Base-by-base conservation (phyloP, 30 jellyfish, hydroid and myxozoan genomes). In the Aurelia sp. region DNA sequence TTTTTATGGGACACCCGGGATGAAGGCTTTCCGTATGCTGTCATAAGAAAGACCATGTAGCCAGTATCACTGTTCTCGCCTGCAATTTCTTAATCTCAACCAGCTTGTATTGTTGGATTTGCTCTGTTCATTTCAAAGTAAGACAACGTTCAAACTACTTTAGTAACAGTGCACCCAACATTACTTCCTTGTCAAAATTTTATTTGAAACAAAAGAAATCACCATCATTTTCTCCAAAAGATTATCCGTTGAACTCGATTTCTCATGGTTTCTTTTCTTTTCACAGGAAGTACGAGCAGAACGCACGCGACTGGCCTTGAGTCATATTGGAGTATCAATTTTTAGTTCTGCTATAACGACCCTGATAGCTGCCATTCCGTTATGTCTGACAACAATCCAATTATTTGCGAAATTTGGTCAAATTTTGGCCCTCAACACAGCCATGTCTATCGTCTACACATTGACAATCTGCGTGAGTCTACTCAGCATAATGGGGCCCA, bases 291-390 rank as follows among this genome's bases (percentile, higher is more conserved):
- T 80, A 22, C 88, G 96, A n/a, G 63, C 24, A 24, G 84, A 86
- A 67, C 89, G 83, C 60, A 67, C 85, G 4, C 50, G 85, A 20
- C 75, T 77, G 81, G 96, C 96, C 17, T 44, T 86, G 15, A 75
- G 61, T 55, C 96, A 86, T 65, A 86, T 86, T 24, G 96, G 96
- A 22, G 96, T 86, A 2, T 86, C 96, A 51, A 86, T 86, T 30
- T 86, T 86, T 81, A 86, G 96, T 50, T 86, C 96, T 16, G 96
- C 96, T 0, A 30, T 86, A 5, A 86, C 96, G 12, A 86, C 96
- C 9, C 74, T 86, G 74, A 74, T 77, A 0, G 96, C 96, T n/a
- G 89, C 96, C 3, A 86, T 86, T 38, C 96, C 96, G 17, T 47
- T 86, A 60, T 86, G 96, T 66, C 60, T 86, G 40, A 77, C 96